phyloP scores from a whole-genome alignment of 2,797 vertebrate species.

The Poecile montanus region DNA sequence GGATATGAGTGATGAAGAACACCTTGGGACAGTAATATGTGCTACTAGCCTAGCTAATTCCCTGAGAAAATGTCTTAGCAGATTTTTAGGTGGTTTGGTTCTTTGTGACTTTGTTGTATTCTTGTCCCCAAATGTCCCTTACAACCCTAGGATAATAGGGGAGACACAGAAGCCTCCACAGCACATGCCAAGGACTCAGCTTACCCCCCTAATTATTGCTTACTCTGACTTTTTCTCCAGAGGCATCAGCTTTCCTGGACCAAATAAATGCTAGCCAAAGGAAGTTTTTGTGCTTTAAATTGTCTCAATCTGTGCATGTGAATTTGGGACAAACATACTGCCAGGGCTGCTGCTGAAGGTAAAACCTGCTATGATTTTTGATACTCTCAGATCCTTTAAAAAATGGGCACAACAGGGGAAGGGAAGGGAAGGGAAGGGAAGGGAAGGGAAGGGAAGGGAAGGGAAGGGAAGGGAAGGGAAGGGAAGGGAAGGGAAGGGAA shows the following conservation, averaged over 20 bases:
- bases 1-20: not conserved
- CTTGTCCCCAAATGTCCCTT: not conserved
- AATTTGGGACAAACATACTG: not conserved
- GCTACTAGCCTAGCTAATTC: not conserved
- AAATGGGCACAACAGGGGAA: rapidly evolving
- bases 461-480: not conserved
- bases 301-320: not conserved
- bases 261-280: not conserved
- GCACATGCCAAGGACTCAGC: not conserved
- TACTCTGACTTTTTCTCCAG: not conserved
- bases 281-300: not conserved
- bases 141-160: rapidly evolving
- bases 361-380: not conserved
- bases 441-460: too few species aligned
- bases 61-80: not conserved
- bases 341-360: not conserved
- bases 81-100: not conserved
- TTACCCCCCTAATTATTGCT: not conserved
- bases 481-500: not conserved
- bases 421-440: not conserved
- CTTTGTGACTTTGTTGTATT: not conserved
- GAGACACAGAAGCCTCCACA: not conserved
- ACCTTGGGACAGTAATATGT: not conserved
- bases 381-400: not conserved
- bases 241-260: not conserved